These are phyloP conservation scores for Tenthredo amoena DNA, from an alignment of 2,888 invertebrate species.

Conservation along the genomic window DNA sequence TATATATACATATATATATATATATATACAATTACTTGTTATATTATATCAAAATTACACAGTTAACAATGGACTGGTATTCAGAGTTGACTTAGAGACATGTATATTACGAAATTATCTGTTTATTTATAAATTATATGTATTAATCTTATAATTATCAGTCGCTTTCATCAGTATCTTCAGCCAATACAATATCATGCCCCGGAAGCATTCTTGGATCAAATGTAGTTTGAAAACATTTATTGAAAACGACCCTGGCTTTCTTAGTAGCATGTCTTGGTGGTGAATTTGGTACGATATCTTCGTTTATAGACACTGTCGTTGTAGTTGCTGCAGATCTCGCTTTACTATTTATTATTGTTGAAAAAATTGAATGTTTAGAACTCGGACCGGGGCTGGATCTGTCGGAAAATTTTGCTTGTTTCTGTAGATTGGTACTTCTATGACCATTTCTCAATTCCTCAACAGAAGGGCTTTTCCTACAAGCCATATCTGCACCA, in stretches of 20 bases:
- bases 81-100: constrained; percentile 1
- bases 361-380: constrained; percentile 44
- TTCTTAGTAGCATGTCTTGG: constrained; percentile 81
- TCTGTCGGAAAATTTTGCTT: background rate
- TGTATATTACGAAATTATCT: constrained; percentile 28
- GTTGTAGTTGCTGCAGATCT: constrained; percentile 5
- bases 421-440: background rate
- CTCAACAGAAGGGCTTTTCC: background rate
- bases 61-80: background rate
- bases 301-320: constrained; percentile 67
- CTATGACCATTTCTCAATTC: background rate
- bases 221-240: constrained; percentile 88
- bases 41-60: background rate
- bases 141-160: constrained; percentile 24
- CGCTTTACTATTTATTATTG: constrained; percentile 10
- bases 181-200: constrained; percentile 83
- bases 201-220: constrained; percentile 81
- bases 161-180: constrained; percentile 83
- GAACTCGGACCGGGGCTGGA: constrained; percentile 7
- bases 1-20: no score
- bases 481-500: background rate
- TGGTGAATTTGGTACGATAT: constrained; percentile 82
- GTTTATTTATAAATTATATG: constrained; percentile 26
- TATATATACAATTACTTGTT: background rate
- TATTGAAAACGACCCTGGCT: constrained; percentile 84